Evolutionary conservation across 2,113 vertebrate genomes (phyloP).

Genomic region (Nerophis ophidion): DNA sequence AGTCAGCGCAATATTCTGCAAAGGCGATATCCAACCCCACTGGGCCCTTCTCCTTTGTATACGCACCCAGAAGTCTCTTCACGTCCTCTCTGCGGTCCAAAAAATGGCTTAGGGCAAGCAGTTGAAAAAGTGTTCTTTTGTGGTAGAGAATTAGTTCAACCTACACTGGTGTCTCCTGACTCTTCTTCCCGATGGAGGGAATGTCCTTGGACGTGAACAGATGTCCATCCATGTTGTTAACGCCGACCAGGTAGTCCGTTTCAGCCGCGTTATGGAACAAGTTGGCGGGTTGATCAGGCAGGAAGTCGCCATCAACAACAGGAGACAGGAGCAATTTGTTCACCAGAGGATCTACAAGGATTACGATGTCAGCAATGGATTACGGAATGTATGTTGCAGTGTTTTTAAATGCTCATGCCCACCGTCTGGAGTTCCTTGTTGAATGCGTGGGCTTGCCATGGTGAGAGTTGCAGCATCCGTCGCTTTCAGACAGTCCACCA

Average conservation of each 20-base stretch:
- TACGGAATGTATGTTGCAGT: background rate
- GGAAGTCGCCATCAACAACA: slow-evolving; percentile 82
- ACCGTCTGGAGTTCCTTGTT: slow-evolving; percentile 59
- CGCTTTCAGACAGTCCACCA: slow-evolving; percentile 73
- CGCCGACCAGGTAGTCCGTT: slow-evolving; percentile 78
- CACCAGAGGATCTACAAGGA: slow-evolving; percentile 65
- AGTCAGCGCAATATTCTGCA: slow-evolving; percentile 68
- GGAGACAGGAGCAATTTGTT: slow-evolving; percentile 64
- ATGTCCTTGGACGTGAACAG: slow-evolving; percentile 69
- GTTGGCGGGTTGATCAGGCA: slow-evolving; percentile 73
- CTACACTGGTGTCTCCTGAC: slow-evolving; percentile 19
- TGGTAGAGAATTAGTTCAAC: background rate
- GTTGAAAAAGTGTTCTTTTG: background rate
- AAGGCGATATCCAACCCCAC: slow-evolving; percentile 57
- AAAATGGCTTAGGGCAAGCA: background rate
- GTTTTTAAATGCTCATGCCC: slow-evolving; percentile 5
- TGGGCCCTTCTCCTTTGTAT: slow-evolving; percentile 65
- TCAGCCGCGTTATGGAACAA: slow-evolving; percentile 77
- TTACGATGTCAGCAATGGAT: background rate
- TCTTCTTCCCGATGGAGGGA: slow-evolving; percentile 63
- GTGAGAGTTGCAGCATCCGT: slow-evolving; percentile 66
- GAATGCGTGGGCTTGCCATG: slow-evolving; percentile 50
- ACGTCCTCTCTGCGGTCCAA: slow-evolving; percentile 66
- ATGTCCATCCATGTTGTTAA: slow-evolving; percentile 84
- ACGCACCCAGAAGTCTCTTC: slow-evolving; percentile 57